Evolutionary conservation across 2,113 vertebrate species (phyloP).

Genomic region (Cavia aperea): DNA sequence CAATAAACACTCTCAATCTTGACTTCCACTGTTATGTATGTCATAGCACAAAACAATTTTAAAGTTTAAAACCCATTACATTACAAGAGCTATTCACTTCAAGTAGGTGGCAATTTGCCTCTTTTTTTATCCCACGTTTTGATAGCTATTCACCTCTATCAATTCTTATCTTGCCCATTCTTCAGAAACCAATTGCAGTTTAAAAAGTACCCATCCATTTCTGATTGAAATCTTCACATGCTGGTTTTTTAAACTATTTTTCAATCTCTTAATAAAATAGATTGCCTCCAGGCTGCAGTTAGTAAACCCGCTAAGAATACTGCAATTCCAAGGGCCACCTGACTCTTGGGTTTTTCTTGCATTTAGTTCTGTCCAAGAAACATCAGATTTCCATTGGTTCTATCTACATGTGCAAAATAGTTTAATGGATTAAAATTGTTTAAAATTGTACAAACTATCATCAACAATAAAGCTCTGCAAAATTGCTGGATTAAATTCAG

Average conservation of each 20-base stretch:
- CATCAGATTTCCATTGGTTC: conserved; percentile 20
- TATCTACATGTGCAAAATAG: not conserved
- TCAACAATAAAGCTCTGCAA: not conserved
- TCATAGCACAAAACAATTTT: conserved; percentile 73
- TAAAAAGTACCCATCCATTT: conserved; percentile 78
- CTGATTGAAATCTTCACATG: conserved; percentile 77
- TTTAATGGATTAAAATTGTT: conserved; percentile 9
- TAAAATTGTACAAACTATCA: not conserved
- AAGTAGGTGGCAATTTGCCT: conserved; percentile 77
- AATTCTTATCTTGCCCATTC: conserved; percentile 78
- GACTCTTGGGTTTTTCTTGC: conserved; percentile 53
- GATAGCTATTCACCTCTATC: conserved; percentile 77
- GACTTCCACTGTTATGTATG: conserved; percentile 64
- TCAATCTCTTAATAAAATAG: conserved; percentile 80
- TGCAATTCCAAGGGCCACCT: conserved; percentile 53
- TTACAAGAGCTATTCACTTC: conserved; percentile 79
- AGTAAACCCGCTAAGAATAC: conserved; percentile 72
- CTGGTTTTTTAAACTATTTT: conserved; percentile 74
- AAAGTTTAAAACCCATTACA: conserved; percentile 77
- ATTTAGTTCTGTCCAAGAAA: conserved; percentile 54
- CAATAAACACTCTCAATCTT: conserved; percentile 72
- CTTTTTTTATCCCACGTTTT: conserved; percentile 71
- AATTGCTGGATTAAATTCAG: not conserved
- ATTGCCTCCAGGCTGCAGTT: conserved; percentile 74
- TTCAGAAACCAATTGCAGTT: conserved; percentile 78